Percentiles rank a stretch among this genome's conserved stretches.
These are phyloP conservation scores for Candidula unifasciata DNA, from an alignment of 2,888 invertebrate species.

Conservation along the genomic window DNA sequence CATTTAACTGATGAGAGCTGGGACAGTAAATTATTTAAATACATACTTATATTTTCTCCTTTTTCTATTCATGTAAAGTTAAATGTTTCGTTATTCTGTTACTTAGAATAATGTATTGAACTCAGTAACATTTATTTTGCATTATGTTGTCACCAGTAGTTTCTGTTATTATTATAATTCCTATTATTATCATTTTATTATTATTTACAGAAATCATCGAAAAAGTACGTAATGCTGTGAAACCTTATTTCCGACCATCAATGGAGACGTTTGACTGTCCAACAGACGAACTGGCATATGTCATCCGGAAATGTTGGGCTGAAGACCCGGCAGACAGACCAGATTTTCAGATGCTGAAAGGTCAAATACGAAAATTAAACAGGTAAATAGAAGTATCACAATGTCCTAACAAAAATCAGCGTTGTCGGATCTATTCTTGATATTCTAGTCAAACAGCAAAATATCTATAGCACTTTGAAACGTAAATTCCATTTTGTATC, in stretches of 20 bases:
- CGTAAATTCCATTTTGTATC: too few relatives aligned
- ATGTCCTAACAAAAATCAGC: too few relatives aligned
- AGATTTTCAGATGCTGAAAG: conserved; percentile 93
- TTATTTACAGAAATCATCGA: conserved; percentile 86
- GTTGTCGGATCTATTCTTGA: too few relatives aligned
- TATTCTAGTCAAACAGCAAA: too few relatives aligned
- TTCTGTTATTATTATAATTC: neutral
- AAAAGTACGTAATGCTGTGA: conserved; percentile 83
- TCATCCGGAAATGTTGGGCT: conserved; percentile 95
- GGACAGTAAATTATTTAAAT: too few relatives aligned
- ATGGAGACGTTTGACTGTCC: conserved; percentile 84
- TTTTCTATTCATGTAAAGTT: neutral
- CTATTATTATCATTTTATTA: neutral
- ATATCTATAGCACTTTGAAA: too few relatives aligned
- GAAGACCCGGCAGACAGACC: conserved; percentile 94
- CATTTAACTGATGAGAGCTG: too few relatives aligned
- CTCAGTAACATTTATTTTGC: neutral
- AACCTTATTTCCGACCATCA: conserved; percentile 86
- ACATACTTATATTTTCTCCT: neutral
- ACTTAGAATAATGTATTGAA: neutral
- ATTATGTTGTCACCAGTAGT: neutral
- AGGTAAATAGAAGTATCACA: conserved; percentile 83
- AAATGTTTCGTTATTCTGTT: neutral
- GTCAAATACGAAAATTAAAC: conserved; percentile 92
- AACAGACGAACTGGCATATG: conserved; percentile 83